Conservation (phyloP, 2,113 vertebrate species). For the Ivindomyrus marchei region DNA sequence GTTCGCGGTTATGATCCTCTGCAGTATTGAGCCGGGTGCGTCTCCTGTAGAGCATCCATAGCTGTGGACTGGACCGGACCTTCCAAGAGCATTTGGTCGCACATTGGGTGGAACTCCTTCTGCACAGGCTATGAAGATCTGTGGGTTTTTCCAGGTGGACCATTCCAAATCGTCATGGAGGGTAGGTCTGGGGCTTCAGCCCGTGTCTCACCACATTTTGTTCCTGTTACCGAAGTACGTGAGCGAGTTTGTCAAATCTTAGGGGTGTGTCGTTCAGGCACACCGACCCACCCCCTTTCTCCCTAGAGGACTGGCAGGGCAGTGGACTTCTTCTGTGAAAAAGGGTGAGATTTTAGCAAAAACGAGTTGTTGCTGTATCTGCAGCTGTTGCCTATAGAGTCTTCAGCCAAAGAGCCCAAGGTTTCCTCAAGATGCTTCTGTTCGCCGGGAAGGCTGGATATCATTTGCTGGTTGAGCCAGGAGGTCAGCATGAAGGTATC, state of each 20-base stretch:
- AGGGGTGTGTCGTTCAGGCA: neutral
- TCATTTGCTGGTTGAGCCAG: neutral
- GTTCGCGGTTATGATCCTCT: constrained; percentile 67
- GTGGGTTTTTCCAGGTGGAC: constrained; percentile 72
- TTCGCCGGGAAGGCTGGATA: neutral
- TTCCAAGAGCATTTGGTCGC: neutral
- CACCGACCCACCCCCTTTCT: neutral
- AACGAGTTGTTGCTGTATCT: neutral
- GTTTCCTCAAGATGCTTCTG: neutral
- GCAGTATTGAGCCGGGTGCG: constrained; percentile 70
- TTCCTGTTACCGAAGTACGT: neutral
- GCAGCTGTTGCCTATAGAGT: neutral
- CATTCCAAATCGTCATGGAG: constrained; percentile 71
- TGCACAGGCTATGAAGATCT: constrained; percentile 66
- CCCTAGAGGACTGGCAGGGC: neutral
- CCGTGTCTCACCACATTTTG: neutral
- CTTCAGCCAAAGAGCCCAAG: neutral
- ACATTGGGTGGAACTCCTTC: constrained; percentile 30
- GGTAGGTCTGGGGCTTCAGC: constrained; percentile 66
- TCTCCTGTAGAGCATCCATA: constrained; percentile 51
- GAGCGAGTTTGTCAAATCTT: neutral
- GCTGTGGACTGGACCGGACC: constrained; percentile 32
- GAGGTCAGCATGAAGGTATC: neutral
- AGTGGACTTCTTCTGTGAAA: neutral
- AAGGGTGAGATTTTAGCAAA: neutral